A percentile compares a stretch with the other conserved stretches of the same genome.
Conservation (phyloP, 1,140 invertebrate species). For the Plectus sambesii region DNA sequence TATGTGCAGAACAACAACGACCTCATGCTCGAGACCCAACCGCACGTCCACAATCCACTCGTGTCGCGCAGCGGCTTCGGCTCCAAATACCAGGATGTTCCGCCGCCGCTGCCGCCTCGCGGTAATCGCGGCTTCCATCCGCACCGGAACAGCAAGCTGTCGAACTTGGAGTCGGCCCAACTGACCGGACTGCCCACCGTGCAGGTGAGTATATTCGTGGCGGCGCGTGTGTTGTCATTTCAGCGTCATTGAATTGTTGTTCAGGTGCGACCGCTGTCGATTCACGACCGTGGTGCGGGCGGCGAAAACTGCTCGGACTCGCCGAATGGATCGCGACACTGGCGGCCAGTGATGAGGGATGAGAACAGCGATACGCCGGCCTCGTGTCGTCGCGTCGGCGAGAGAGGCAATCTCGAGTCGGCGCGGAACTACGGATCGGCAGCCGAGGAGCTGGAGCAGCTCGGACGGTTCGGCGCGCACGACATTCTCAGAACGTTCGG, state of each 20-base stretch:
- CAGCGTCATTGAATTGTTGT: conserved; percentile 5
- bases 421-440: conserved; percentile 11
- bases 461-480: conserved; percentile 10
- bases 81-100: conserved; percentile 13
- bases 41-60: conserved; percentile 6
- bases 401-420: conserved; percentile 9
- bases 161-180: conserved; percentile 18
- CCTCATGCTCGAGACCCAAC: not conserved
- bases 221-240: not conserved
- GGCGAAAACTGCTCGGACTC: conserved; percentile 18
- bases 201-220: conserved; percentile 11
- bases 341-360: conserved; percentile 8
- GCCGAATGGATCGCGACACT: conserved; percentile 14
- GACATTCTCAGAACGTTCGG: conserved; percentile 13
- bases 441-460: conserved; percentile 15
- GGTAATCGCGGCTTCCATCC: conserved; percentile 12
- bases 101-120: conserved; percentile 25
- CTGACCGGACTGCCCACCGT: conserved; percentile 18
- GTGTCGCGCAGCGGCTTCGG: conserved; percentile 12
- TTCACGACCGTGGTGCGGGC: conserved; percentile 14
- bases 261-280: conserved; percentile 13
- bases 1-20: conserved; percentile 5
- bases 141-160: conserved; percentile 3
- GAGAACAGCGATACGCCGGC: conserved; percentile 9
- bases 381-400: not conserved